Evolutionary conservation across 2,888 invertebrate species (phyloP).

Genomic region (Colletes collaris): DNA sequence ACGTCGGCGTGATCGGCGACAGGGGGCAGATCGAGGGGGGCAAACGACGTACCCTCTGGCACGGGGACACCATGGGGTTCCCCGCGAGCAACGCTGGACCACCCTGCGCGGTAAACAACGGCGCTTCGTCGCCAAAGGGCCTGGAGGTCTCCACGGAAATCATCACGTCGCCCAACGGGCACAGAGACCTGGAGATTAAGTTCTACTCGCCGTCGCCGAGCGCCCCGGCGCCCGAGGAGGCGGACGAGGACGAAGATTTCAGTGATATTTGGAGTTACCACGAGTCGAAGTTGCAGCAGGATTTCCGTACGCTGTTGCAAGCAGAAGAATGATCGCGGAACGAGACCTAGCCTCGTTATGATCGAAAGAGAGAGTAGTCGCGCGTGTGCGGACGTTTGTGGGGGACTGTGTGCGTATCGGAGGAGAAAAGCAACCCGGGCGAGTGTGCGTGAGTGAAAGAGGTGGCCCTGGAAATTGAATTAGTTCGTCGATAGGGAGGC

Average conservation of each 20-base stretch:
- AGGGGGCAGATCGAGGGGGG: constrained; percentile 74
- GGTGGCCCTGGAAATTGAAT: constrained; percentile 26
- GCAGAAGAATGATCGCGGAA: constrained; percentile 77
- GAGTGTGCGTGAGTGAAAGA: constrained; percentile 36
- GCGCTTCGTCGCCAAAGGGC: constrained; percentile 82
- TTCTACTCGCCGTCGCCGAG: constrained; percentile 88
- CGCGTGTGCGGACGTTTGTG: constrained; percentile 22
- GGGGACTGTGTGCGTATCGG: constrained; percentile 28
- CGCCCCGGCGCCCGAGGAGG: constrained; percentile 76
- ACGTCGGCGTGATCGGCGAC: constrained; percentile 82
- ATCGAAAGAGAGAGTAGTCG: constrained; percentile 8
- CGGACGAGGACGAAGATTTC: constrained; percentile 75
- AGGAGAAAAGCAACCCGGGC: constrained; percentile 32
- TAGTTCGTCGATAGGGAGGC: constrained; percentile 30
- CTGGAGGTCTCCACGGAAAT: constrained; percentile 91
- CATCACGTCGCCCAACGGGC: constrained; percentile 90
- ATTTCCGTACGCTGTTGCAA: constrained; percentile 79
- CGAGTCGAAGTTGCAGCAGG: constrained; percentile 80
- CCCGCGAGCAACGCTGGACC: constrained; percentile 48
- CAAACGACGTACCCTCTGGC: constrained; percentile 75
- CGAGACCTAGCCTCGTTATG: no score
- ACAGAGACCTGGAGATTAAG: constrained; percentile 91
- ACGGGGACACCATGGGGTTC: constrained; percentile 76
- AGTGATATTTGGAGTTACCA: constrained; percentile 82
- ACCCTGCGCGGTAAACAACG: constrained; percentile 47